Percentiles rank a stretch among this genome's conserved stretches.
phyloP scores from a whole-genome alignment of 2,888 invertebrate species.

The Microdon myrmicae region DNA sequence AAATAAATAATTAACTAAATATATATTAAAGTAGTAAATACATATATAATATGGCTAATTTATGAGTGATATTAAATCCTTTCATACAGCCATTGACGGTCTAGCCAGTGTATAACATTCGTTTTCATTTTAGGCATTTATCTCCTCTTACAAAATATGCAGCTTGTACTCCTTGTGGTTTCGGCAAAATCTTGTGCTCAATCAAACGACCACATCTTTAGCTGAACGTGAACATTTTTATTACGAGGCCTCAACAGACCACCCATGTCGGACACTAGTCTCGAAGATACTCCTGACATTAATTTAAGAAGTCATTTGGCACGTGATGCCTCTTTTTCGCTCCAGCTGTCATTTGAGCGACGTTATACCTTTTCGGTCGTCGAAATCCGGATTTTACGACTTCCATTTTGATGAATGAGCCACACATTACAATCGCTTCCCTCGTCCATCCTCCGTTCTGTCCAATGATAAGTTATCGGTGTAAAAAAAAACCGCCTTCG shows the following conservation, averaged over 20 bases:
- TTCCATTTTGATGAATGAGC: constrained; percentile 46
- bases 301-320: constrained; percentile 52
- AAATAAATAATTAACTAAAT: no score
- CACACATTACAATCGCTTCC: constrained; percentile 39
- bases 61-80: no score
- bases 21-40: no score
- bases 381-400: constrained; percentile 28
- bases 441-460: constrained; percentile 2
- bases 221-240: constrained; percentile 32
- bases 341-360: constrained; percentile 24
- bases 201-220: constrained; percentile 47
- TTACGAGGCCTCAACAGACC: constrained; percentile 35
- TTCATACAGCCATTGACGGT: no score
- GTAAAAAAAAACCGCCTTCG: constrained; percentile 5
- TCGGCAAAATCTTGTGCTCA: constrained; percentile 38
- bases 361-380: constrained; percentile 16
- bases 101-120: no score
- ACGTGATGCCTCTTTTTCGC: constrained; percentile 49
- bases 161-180: no score
- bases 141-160: no score
- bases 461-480: constrained; percentile 17
- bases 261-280: constrained; percentile 47
- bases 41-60: no score
- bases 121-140: no score
- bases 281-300: constrained; percentile 43